Percentiles rank a stretch among this genome's conserved stretches.
These are phyloP conservation scores for Istiophorus platypterus DNA, from an alignment of 2,113 vertebrate species.

Conservation along the genomic window DNA sequence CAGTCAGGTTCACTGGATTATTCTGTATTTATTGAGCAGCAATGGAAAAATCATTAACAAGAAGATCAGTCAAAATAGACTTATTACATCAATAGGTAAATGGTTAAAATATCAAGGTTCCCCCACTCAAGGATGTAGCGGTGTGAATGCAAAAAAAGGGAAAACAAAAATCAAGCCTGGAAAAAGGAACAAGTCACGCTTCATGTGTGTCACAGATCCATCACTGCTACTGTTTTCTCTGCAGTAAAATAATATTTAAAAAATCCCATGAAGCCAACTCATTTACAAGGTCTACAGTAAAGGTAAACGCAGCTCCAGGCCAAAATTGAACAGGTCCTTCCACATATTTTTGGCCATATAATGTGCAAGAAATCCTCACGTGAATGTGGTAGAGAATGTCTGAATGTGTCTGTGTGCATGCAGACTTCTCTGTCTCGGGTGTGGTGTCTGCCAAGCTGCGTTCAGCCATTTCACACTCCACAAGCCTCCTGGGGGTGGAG, in stretches of 20 bases:
- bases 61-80: too few relatives aligned
- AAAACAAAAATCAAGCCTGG: neutral
- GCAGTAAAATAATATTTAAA: neutral
- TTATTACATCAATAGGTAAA: neutral
- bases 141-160: too few relatives aligned
- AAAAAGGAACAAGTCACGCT: neutral
- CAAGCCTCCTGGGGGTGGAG: constrained; percentile 15
- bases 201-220: neutral
- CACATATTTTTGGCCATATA: neutral
- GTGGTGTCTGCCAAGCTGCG: constrained; percentile 23
- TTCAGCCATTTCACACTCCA: constrained; percentile 58
- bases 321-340: neutral
- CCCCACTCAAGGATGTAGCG: neutral
- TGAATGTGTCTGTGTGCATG: neutral
- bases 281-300: neutral
- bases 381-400: neutral
- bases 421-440: constrained; percentile 10
- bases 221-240: too few relatives aligned
- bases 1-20: constrained; percentile 15
- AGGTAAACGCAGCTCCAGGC: neutral
- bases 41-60: too few relatives aligned
- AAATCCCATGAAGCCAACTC: neutral
- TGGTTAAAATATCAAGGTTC: neutral
- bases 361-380: neutral
- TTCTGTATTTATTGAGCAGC: constrained; percentile 11